A percentile compares a stretch with the other conserved stretches of the same genome.
Evolutionary conservation across 2,113 vertebrate genomes (phyloP).

Genomic region (Cromileptes altivelis): DNA sequence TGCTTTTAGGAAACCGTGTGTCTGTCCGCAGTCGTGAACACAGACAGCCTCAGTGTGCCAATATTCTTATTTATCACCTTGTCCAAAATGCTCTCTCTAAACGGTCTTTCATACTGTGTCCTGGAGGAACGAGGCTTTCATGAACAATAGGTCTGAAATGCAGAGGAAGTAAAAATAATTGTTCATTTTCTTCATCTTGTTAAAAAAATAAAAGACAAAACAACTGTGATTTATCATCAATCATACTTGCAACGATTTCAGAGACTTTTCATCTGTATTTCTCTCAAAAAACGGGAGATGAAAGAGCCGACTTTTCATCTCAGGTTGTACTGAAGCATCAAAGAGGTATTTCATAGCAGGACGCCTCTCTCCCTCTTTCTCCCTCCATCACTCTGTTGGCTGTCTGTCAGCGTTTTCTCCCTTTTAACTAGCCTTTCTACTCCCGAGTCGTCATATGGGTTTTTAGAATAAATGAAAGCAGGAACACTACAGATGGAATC

Average conservation of each 20-base stretch:
- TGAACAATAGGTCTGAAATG: constrained; percentile 15
- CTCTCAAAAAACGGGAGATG: constrained; percentile 59
- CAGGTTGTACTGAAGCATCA: constrained; percentile 71
- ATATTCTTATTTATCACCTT: not conserved
- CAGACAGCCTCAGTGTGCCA: not conserved
- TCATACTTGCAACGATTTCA: constrained; percentile 42
- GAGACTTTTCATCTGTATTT: constrained; percentile 61
- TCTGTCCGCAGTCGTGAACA: not conserved
- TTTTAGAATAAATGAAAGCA: constrained; percentile 47
- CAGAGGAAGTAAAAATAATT: constrained; percentile 35
- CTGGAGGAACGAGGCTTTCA: not conserved
- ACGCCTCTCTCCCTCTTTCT: constrained; percentile 25
- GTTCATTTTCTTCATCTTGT: constrained; percentile 23
- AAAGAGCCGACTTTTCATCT: constrained; percentile 70
- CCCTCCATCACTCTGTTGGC: constrained; percentile 23
- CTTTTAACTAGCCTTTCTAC: constrained; percentile 48
- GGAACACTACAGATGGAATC: constrained; percentile 18
- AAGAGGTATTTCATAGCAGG: constrained; percentile 65
- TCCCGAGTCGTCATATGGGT: constrained; percentile 20
- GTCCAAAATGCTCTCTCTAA: not conserved
- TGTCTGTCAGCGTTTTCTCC: constrained; percentile 43
- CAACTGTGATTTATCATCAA: constrained; percentile 40
- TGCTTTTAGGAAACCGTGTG: not conserved
- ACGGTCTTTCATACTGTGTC: not conserved
- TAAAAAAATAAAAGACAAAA: not conserved